Evolutionary conservation across 1,140 invertebrate genomes (phyloP).

Genomic region (Scaptomyza montana): DNA sequence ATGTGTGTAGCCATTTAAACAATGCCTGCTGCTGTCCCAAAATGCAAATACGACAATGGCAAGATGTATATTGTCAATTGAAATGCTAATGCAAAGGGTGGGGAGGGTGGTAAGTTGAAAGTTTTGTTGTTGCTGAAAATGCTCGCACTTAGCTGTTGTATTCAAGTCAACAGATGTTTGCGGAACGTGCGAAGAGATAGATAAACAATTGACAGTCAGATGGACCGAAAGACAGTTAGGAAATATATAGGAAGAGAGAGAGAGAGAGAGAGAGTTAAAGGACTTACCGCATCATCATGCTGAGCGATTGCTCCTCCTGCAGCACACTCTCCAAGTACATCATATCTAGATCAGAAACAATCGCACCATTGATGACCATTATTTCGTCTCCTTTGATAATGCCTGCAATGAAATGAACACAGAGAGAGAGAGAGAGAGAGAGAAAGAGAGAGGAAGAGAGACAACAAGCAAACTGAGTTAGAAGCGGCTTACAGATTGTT

Average conservation of each 20-base stretch:
- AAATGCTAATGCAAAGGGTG: slow-evolving; percentile 19
- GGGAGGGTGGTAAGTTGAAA: not conserved
- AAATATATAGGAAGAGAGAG: not conserved
- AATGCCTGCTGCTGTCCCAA: slow-evolving; percentile 27
- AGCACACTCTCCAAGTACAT: slow-evolving; percentile 98
- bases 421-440: not conserved
- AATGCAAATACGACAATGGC: slow-evolving; percentile 23
- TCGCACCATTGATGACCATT: slow-evolving; percentile 98
- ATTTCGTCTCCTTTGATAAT: slow-evolving; percentile 99
- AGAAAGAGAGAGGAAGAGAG: slow-evolving; percentile 24
- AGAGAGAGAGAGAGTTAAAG: not conserved
- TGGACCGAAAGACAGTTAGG: not conserved
- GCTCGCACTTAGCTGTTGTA: slow-evolving; percentile 34
- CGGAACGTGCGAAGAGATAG: slow-evolving; percentile 35
- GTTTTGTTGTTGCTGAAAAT: slow-evolving; percentile 12
- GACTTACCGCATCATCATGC: slow-evolving; percentile 96
- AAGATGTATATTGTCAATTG: slow-evolving; percentile 31
- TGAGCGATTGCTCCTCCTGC: slow-evolving; percentile 97
- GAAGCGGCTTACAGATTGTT: slow-evolving; percentile 29
- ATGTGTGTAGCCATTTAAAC: slow-evolving; percentile 64
- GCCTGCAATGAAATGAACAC: slow-evolving; percentile 86
- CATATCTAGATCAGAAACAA: slow-evolving; percentile 99
- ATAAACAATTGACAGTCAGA: slow-evolving; percentile 21
- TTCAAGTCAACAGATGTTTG: slow-evolving; percentile 46
- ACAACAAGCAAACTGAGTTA: slow-evolving; percentile 34